A percentile compares a stretch with the other conserved stretches of the same genome.
These are phyloP conservation scores for Heterodera filipjevi DNA, from an alignment of 2,888 invertebrate species.

Conservation along the genomic window DNA sequence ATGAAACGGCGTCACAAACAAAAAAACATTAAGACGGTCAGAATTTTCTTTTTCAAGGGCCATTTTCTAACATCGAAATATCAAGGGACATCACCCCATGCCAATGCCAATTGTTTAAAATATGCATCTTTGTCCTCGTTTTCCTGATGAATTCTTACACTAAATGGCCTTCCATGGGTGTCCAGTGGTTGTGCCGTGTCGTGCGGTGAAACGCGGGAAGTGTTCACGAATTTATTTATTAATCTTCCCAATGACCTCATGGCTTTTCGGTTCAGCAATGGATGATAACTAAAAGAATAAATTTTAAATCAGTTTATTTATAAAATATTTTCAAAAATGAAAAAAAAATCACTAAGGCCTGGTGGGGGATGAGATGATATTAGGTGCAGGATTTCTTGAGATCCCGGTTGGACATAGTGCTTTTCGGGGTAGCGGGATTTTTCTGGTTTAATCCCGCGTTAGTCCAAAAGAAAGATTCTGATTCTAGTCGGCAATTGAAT, in stretches of 20 bases:
- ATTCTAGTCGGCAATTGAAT: too few species aligned
- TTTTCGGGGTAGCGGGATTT: too few species aligned
- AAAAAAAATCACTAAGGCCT: background rate
- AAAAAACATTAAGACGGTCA: too few species aligned
- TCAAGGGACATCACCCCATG: background rate
- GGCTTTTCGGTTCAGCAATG: background rate
- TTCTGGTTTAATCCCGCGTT: too few species aligned
- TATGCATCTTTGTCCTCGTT: background rate
- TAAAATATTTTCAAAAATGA: background rate
- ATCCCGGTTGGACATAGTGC: too few species aligned
- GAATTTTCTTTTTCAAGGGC: too few species aligned
- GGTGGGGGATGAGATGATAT: too few species aligned
- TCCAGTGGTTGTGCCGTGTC: background rate
- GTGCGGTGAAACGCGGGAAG: background rate
- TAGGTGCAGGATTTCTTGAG: too few species aligned
- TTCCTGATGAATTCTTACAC: background rate
- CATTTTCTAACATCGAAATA: too few species aligned
- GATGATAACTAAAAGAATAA: background rate
- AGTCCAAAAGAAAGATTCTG: too few species aligned
- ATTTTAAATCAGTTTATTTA: background rate
- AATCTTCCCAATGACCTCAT: background rate
- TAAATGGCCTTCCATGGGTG: background rate
- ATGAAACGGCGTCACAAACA: too few species aligned
- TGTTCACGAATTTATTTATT: background rate
- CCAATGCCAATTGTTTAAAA: background rate